Base-by-base conservation (phyloP, 2,797 vertebrate species). In the Aphelocoma californica region DNA sequence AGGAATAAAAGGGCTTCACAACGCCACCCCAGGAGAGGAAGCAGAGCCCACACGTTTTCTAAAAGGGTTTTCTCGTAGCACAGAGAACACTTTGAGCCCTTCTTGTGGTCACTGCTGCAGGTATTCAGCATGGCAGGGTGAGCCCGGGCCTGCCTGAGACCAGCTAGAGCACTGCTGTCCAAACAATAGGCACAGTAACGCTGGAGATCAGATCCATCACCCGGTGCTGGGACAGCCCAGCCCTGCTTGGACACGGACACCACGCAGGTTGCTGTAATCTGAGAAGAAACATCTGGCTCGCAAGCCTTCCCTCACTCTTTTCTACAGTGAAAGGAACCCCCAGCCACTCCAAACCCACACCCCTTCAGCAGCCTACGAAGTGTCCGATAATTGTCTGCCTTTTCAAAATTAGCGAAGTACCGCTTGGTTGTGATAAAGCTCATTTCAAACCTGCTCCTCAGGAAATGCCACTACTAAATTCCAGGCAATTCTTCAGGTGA, bases 391-490 rank as follows among this genome's bases (percentile, higher is more conserved):
- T 82, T 87, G 31, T 42, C 60, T 51, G 57, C 24, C 48, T 80
- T 85, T 91, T 60, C 69, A 73, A 89, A 94, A 93, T 74, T 61
- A 94, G 71, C 57, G 4, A 81, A 93, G 48, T 53, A 67, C 79
- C 56, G n/a, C 83, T 94, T 18, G 60, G 48, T 80, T 19, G 9
- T 47, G 88, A 94, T 89, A 74, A 82, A 92, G 31, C 42, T 93
- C 4, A 65, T 91, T 89, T 93, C 90, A 92, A 93, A 96, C 93
- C 71, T 91, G 92, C 64, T 95, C 61, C 34, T 96, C 94, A 94
- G 78, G 93, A 95, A 95, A 91, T 70, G 45, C 48, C 38, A 18
- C 56, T 77, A 42, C 57, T 82, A 50, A 90, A 91, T 92, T 80
- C 64, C 93, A 73, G 56, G 60, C 40, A 90, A 38, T 94, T 87